Conservation (phyloP, 2,797 vertebrate species). For the Girardinus metallicus region DNA sequence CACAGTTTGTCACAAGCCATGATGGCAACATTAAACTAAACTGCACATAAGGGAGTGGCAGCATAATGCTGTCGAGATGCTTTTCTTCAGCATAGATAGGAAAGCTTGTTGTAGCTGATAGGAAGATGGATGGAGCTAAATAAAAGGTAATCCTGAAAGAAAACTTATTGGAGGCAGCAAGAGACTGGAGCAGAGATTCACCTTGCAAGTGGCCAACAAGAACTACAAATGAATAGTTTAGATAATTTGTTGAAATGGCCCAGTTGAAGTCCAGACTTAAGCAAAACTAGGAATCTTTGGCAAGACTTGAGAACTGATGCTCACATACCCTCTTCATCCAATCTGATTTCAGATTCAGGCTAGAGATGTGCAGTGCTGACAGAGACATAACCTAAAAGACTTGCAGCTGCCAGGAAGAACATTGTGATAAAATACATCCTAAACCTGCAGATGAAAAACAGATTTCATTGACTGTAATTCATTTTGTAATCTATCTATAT, state of each 20-base stretch:
- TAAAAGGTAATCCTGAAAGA: neutral
- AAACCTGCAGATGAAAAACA: no score
- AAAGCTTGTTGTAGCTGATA: neutral
- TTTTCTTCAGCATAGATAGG: neutral
- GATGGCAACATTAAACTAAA: neutral
- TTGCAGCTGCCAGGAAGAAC: neutral
- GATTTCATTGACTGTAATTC: no score
- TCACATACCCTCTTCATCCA: neutral
- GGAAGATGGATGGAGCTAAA: neutral
- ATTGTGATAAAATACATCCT: no score
- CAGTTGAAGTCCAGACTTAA: neutral
- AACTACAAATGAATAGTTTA: neutral
- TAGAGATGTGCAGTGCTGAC: neutral
- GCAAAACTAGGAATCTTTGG: neutral
- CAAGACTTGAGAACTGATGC: neutral
- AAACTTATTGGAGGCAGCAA: neutral
- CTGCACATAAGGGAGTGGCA: neutral
- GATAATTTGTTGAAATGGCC: neutral
- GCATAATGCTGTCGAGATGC: neutral
- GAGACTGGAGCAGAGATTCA: neutral
- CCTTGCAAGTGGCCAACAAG: neutral
- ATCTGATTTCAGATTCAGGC: neutral
- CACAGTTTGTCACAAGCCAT: neutral
- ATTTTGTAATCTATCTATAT: no score
- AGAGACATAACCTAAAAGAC: neutral